Percentiles rank a stretch among this genome's conserved stretches.
Evolutionary conservation across 2,113 vertebrate species (phyloP).

Genomic region (Ceuthmochares aereus): DNA sequence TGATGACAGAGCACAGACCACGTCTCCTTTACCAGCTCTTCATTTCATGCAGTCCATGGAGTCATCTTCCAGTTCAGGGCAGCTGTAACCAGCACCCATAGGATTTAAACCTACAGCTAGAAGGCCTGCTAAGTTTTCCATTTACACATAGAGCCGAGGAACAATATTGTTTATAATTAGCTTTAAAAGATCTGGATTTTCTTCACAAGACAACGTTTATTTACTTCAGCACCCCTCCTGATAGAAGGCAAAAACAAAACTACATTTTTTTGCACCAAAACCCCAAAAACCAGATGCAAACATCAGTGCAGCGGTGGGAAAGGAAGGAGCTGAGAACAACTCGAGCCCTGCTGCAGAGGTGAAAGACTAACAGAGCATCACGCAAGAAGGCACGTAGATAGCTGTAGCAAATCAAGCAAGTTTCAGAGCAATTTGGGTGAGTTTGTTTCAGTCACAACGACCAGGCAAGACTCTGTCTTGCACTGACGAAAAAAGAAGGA

Average conservation of each 20-base stretch:
- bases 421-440: background rate
- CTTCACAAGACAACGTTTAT: background rate
- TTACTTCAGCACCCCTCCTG: background rate
- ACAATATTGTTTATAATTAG: background rate
- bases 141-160: background rate
- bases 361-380: background rate
- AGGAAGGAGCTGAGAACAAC: background rate
- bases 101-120: background rate
- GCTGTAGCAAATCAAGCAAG: background rate
- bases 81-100: background rate
- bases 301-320: background rate
- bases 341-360: background rate
- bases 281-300: background rate
- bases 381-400: accelerated
- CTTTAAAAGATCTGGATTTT: background rate
- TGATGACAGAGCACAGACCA: background rate
- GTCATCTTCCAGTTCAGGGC: background rate
- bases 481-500: background rate
- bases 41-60: accelerated
- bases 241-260: background rate
- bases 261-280: background rate
- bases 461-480: background rate
- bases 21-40: background rate
- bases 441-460: background rate
- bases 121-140: background rate